phyloP scores from a whole-genome alignment of 2,888 invertebrate species.

The Peribatodes rhomboidaria region DNA sequence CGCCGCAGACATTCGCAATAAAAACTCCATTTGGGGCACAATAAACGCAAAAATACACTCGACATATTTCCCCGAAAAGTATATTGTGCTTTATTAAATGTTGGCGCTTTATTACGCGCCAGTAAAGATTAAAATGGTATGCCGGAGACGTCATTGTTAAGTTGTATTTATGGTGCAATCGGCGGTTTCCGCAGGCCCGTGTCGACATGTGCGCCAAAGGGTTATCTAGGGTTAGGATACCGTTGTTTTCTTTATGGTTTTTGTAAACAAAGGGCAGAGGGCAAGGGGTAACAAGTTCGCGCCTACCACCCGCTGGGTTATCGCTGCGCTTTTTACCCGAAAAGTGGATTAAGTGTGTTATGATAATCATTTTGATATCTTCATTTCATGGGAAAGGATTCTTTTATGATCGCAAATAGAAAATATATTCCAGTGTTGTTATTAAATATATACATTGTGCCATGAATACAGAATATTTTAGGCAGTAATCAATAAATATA shows the following conservation, averaged over 20 bases:
- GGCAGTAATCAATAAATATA: too few species aligned
- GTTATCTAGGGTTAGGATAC: constrained; percentile 75
- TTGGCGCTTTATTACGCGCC: constrained; percentile 38
- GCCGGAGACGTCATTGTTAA: constrained; percentile 29
- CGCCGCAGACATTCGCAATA: constrained; percentile 74
- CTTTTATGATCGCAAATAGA: constrained; percentile 30
- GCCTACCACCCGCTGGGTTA: constrained; percentile 72
- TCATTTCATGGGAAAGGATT: constrained; percentile 50
- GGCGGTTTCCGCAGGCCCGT: constrained; percentile 44
- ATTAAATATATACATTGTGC: too few species aligned
- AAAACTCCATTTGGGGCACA: constrained; percentile 68
- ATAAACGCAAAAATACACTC: constrained; percentile 57
- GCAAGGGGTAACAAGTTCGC: constrained; percentile 78
- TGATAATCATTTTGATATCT: constrained; percentile 65
- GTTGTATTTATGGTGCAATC: constrained; percentile 54
- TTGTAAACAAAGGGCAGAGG: constrained; percentile 66
- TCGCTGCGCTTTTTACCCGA: constrained; percentile 60
- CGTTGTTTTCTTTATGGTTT: constrained; percentile 79
- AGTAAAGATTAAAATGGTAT: constrained; percentile 41
- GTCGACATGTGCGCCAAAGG: constrained; percentile 74
- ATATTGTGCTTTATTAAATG: constrained; percentile 37
- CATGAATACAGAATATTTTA: too few species aligned
- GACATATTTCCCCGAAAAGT: constrained; percentile 45
- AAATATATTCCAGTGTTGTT: too few species aligned
- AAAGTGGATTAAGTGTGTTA: constrained; percentile 61